Percentiles rank a stretch among this genome's conserved stretches.
Conservation (phyloP, 2,797 vertebrate species). For the Sebastes hopkinsi region DNA sequence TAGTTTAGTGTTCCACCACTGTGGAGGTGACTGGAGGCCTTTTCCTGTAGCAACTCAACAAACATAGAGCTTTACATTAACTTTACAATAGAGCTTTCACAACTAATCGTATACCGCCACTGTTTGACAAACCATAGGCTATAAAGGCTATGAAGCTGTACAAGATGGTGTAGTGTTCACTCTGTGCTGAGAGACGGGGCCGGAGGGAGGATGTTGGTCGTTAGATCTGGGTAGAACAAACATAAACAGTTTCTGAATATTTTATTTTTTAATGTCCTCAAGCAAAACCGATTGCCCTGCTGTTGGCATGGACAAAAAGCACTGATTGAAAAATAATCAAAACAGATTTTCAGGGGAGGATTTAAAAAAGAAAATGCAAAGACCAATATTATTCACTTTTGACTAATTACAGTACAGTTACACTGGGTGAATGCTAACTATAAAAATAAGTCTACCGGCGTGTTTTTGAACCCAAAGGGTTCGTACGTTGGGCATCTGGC, state of each 20-base stretch:
- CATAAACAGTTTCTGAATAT: constrained; percentile 40
- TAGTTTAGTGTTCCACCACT: constrained; percentile 68
- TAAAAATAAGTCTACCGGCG: constrained; percentile 76
- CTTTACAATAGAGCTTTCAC: constrained; percentile 81
- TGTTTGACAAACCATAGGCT: constrained; percentile 68
- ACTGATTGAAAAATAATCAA: constrained; percentile 76
- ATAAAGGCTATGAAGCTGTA: constrained; percentile 73
- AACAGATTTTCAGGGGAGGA: constrained; percentile 60
- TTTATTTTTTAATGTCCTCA: constrained; percentile 54
- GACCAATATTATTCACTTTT: constrained; percentile 82
- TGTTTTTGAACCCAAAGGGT: constrained; percentile 72
- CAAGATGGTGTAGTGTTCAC: constrained; percentile 61
- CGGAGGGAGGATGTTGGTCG: constrained; percentile 32
- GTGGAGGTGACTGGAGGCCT: constrained; percentile 61
- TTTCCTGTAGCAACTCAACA: constrained; percentile 74
- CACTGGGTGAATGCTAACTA: constrained; percentile 79
- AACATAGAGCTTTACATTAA: constrained; percentile 80
- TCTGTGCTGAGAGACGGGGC: constrained; percentile 49
- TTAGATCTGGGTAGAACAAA: constrained; percentile 33
- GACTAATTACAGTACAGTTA: constrained; percentile 82
- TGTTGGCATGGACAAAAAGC: constrained; percentile 68
- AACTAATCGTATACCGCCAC: constrained; percentile 69
- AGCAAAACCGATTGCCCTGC: constrained; percentile 51
- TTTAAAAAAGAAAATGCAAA: constrained; percentile 72
- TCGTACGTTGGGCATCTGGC: constrained; percentile 68